A percentile compares a stretch with the other conserved stretches of the same genome.
Evolutionary conservation across 2,888 invertebrate species (phyloP).

Genomic region (Dusona sp.): DNA sequence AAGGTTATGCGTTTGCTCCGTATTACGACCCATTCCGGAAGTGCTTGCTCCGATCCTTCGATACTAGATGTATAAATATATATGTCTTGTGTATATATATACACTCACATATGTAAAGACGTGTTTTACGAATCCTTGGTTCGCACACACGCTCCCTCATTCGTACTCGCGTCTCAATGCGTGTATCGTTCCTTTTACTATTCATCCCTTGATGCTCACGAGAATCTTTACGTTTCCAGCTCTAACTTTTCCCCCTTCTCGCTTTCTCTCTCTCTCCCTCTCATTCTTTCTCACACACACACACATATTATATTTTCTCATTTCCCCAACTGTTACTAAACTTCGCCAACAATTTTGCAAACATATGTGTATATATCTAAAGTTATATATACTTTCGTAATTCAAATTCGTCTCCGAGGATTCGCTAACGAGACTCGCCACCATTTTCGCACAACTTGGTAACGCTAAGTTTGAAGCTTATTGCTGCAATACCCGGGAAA

Average conservation of each 20-base stretch:
- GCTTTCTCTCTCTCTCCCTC: not conserved
- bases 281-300: slow-evolving; percentile 6
- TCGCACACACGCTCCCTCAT: slow-evolving; percentile 65
- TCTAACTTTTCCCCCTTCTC: slow-evolving; percentile 16
- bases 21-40: slow-evolving; percentile 81
- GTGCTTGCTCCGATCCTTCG: slow-evolving; percentile 73
- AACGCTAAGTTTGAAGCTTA: slow-evolving; percentile 4
- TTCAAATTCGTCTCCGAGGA: not conserved
- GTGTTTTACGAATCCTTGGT: slow-evolving; percentile 76
- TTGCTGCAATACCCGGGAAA: not conserved
- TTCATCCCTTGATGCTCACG: slow-evolving; percentile 49
- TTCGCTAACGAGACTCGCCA: not conserved
- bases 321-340: slow-evolving; percentile 9
- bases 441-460: not conserved
- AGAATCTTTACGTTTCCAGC: slow-evolving; percentile 50
- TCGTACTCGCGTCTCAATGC: slow-evolving; percentile 17
- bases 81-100: not conserved
- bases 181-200: slow-evolving; percentile 51
- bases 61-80: slow-evolving; percentile 24
- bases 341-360: slow-evolving; percentile 11
- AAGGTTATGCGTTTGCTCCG: slow-evolving; percentile 82
- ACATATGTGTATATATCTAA: not conserved
- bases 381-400: slow-evolving; percentile 9
- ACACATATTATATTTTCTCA: not conserved
- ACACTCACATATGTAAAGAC: slow-evolving; percentile 16